A percentile compares a stretch with the other conserved stretches of the same genome.
phyloP scores from a whole-genome alignment of 2,113 vertebrate genomes.

The Sinosuthora webbiana region DNA sequence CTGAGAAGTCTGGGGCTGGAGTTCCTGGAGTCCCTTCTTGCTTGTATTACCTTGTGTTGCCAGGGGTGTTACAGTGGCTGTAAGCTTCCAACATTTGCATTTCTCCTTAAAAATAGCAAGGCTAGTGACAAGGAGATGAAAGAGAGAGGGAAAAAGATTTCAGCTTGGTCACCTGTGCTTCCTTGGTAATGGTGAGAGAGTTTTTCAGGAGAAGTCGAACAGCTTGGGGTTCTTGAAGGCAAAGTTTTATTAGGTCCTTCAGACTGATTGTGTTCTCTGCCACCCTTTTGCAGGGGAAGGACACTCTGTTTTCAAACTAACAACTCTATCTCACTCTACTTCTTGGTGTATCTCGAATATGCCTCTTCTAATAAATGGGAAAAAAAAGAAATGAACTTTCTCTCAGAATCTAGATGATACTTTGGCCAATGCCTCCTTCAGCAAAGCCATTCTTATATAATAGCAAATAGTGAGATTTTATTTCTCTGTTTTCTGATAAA shows the following conservation, averaged over 20 bases:
- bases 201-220: not conserved
- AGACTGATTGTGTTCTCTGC: not conserved
- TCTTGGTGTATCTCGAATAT: not conserved
- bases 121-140: not conserved
- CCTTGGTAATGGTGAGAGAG: not conserved
- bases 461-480: not conserved
- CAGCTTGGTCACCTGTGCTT: not conserved
- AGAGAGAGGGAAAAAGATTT: not conserved
- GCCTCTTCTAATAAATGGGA: not conserved
- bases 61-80: not conserved
- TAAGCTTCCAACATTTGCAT: not conserved
- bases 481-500: not conserved
- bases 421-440: not conserved
- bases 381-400: not conserved
- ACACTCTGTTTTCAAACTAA: not conserved
- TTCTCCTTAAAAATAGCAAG: not conserved
- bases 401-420: not conserved
- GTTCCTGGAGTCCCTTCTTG: not conserved
- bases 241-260: not conserved
- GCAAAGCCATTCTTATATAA: not conserved
- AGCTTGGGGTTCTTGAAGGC: not conserved
- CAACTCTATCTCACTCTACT: not conserved
- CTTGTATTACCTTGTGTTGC: not conserved
- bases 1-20: not conserved
- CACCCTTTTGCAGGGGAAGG: not conserved